Evolutionary conservation across 2,113 vertebrate genomes (phyloP).

Genomic region (Crotophaga sulcirostris): DNA sequence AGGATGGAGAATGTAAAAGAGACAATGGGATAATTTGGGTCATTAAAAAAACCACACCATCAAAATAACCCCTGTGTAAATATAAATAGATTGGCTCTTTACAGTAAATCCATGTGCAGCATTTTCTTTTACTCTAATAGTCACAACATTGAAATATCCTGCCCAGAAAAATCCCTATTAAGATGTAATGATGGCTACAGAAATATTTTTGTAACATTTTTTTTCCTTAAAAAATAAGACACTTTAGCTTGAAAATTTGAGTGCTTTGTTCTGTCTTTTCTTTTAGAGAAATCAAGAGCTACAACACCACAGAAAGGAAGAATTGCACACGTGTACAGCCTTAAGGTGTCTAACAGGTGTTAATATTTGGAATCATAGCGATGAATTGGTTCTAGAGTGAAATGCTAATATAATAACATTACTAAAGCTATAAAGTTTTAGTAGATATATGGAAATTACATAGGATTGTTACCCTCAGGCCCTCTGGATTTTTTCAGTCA

Average conservation of each 20-base stretch:
- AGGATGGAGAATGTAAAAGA: neutral
- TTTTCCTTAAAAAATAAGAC: neutral
- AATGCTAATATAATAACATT: constrained; percentile 70
- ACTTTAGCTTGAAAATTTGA: neutral
- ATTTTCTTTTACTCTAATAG: neutral
- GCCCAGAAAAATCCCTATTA: neutral
- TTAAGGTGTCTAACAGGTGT: constrained; percentile 69
- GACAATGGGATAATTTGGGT: constrained; percentile 33
- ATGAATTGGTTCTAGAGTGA: constrained; percentile 66
- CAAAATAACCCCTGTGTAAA: neutral
- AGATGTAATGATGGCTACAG: neutral
- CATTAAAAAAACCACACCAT: neutral
- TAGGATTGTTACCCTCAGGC: constrained; percentile 77
- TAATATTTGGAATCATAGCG: constrained; percentile 55
- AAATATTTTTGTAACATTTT: neutral
- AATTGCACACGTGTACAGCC: neutral
- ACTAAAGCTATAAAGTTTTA: constrained; percentile 75
- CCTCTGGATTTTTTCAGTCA: constrained; percentile 77
- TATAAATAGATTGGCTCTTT: neutral
- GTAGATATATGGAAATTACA: constrained; percentile 79
- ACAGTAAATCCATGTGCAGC: neutral
- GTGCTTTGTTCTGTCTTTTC: neutral
- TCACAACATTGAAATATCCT: constrained; percentile 5
- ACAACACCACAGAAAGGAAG: neutral
- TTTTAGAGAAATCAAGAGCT: constrained; percentile 22